Evolutionary conservation across 2,888 invertebrate genomes (phyloP).

Genomic region (Epinotia bilunana): DNA sequence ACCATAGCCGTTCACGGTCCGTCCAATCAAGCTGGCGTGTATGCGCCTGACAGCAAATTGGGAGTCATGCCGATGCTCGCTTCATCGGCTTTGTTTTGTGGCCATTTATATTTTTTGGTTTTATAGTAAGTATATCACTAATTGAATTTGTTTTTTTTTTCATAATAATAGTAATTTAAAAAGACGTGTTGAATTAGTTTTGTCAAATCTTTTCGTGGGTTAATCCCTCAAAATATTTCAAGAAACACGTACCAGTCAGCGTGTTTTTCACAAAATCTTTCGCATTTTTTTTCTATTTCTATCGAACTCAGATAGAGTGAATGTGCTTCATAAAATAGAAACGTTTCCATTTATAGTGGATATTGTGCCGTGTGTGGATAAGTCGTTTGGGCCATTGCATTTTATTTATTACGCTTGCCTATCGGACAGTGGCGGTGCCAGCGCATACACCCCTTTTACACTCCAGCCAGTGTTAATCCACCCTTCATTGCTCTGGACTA

Average conservation of each 20-base stretch:
- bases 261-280: background rate
- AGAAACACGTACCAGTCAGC: background rate
- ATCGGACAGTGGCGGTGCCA: conserved; percentile 31
- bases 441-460: conserved; percentile 40
- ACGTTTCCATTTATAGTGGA: conserved; percentile 34
- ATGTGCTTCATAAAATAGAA: conserved; percentile 34
- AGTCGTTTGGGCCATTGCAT: conserved; percentile 43
- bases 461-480: conserved; percentile 41
- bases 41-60: conserved; percentile 56
- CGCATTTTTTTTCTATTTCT: background rate
- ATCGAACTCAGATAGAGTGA: background rate
- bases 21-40: conserved; percentile 63
- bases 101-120: conserved; percentile 18
- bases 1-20: conserved; percentile 67
- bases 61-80: conserved; percentile 33
- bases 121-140: background rate
- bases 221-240: background rate
- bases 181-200: background rate
- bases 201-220: background rate
- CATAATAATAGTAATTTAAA: background rate
- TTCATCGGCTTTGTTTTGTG: conserved; percentile 18
- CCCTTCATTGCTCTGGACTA: conserved; percentile 41
- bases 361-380: conserved; percentile 35
- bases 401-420: conserved; percentile 43
- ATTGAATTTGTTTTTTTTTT: background rate